Base-by-base conservation (phyloP, 2,797 vertebrate species). In the Percopsis omiscomaycus region DNA sequence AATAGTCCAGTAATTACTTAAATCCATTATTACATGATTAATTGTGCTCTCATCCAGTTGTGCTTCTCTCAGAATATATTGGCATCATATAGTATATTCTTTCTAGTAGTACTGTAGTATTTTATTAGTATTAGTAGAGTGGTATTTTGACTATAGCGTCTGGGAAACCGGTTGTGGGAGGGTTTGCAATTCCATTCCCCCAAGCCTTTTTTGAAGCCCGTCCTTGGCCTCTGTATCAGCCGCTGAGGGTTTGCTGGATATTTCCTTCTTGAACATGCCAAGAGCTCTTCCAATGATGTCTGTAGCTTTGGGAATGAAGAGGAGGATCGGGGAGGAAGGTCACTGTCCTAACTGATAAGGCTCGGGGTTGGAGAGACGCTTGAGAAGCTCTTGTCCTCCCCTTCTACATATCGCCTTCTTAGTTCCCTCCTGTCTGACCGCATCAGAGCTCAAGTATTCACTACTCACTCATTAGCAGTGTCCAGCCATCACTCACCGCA, bases 391-490 rank as follows among this genome's bases (percentile, higher is more conserved):
- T 74, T 66, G 64, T 82, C 84, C 86, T 86, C 86, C 73, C 70
- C 78, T 75, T 52, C 37, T 50, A 45, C 15, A 37, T 59, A 37
- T 47, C 71, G 71, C 73, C 74, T 64, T 3, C 30, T 76, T 59
- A 74, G 77, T 74, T 52, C 77, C 72, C 59, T 73, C n/a, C 53
- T 55, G 4, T 12, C 57, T 37, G 22, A 48, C 66, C 68, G 69
- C 55, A 32, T 84, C 81, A 81, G 64, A 68, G 71, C 73, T 88
- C 62, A 71, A 78, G 75, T 74, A 85, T 89, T 89, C 71, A 75
- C 80, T 86, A 82, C 78, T 88, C 74, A 78, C 83, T 91, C 87
- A 88, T 91, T 91, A 91, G 84, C 63, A 27, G 64, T 61, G 62
- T 82, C 69, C 76, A 70, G 50, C 80, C 76, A 83, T 91, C 78